phyloP scores from a whole-genome alignment of 2,888 invertebrate species.

The Rhogogaster chlorosoma region DNA sequence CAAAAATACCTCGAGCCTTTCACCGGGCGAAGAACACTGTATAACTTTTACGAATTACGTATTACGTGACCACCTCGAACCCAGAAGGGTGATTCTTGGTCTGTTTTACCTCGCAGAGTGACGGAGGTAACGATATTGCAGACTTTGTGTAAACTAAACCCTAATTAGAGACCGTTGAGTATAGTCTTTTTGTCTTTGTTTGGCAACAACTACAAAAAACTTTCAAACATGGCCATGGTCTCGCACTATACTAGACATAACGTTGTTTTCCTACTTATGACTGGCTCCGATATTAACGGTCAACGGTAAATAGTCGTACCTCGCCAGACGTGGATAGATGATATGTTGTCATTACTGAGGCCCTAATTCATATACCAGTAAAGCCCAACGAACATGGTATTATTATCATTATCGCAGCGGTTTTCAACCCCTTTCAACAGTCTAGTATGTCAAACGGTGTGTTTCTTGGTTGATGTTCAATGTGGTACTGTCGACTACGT shows the following conservation, averaged over 20 bases:
- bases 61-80: slow-evolving; percentile 6
- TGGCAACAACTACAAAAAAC: not conserved
- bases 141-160: not conserved
- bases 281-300: slow-evolving; percentile 2
- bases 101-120: not conserved
- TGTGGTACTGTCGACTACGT: not conserved
- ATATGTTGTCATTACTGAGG: not conserved
- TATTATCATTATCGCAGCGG: slow-evolving; percentile 22
- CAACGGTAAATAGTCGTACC: slow-evolving; percentile 16
- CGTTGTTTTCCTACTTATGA: not conserved
- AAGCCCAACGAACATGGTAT: slow-evolving; percentile 4
- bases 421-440: slow-evolving; percentile 7
- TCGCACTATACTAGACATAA: not conserved
- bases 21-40: not conserved
- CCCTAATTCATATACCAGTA: not conserved
- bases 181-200: not conserved
- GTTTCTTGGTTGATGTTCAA: not conserved
- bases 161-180: slow-evolving; percentile 1
- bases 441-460: not conserved
- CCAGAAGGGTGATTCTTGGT: not conserved
- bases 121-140: not conserved
- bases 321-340: slow-evolving; percentile 24
- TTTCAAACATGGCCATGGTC: not conserved
- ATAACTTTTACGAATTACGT: not conserved
- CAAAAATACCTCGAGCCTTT: not conserved